Evolutionary conservation across 1,140 invertebrate genomes (phyloP).

Genomic region (Drosophila jambulina): DNA sequence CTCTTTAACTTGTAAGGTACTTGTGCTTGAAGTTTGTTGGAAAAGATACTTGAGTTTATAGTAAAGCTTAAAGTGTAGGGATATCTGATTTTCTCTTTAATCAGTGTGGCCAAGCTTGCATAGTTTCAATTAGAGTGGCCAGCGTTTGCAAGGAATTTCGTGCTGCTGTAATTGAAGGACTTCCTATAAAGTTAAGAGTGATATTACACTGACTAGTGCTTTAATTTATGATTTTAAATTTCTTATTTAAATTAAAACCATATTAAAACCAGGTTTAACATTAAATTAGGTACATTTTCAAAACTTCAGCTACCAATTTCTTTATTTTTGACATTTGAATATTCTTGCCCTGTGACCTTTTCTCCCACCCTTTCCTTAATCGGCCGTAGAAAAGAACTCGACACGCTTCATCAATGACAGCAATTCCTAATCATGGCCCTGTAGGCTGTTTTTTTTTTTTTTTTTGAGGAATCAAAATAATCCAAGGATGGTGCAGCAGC

Average conservation of each 20-base stretch:
- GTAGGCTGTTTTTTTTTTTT: slow-evolving; percentile 17
- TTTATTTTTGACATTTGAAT: neutral
- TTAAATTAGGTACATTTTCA: neutral
- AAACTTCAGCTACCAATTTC: neutral
- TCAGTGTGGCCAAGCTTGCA: neutral
- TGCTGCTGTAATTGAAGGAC: no score
- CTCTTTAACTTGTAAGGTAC: neutral
- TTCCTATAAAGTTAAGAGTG: neutral
- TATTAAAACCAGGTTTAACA: neutral
- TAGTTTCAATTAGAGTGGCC: neutral
- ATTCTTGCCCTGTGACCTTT: neutral
- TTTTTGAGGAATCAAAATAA: slow-evolving; percentile 8
- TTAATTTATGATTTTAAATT: neutral
- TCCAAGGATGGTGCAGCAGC: slow-evolving; percentile 26
- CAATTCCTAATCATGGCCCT: slow-evolving; percentile 44
- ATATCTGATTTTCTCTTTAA: neutral
- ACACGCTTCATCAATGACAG: slow-evolving; percentile 31
- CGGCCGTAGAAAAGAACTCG: neutral
- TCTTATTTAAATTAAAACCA: neutral
- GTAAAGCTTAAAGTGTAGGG: neutral
- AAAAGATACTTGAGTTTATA: neutral
- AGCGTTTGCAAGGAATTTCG: neutral
- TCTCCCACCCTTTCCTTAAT: neutral
- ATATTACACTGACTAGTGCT: neutral
- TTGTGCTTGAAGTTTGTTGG: neutral